Base-by-base conservation (phyloP, 2,888 invertebrate genomes). In the Sialis lutaria region DNA sequence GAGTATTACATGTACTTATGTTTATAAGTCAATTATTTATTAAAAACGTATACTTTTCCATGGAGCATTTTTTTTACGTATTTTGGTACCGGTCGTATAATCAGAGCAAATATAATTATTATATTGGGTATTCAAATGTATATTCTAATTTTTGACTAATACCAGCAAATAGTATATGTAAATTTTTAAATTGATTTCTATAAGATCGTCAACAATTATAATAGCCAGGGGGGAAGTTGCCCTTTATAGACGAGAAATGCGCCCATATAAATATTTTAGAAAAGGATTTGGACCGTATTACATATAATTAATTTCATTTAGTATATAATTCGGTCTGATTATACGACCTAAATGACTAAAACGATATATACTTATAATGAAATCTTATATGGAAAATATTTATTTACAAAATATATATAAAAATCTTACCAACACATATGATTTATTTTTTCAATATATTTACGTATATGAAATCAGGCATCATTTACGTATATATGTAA, bases 21-120 rank as follows among this genome's bases (percentile, higher is more conserved):
- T 13, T 40, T 12, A 37, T 37, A 42, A 32, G n/a, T 42, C 30
- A 42, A 31, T 42, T 42, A 31, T 42, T 42, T 34, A 37, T 37
- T 35, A 58, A 57, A 55, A 57, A 55, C 55, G 54, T 54, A 55
- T 56, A 52, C 57, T 55, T 53, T 53, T 56, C 51, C 37, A 37
- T 37, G 37, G 48, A 47, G 49, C 50, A 50, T 46, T 45, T 46
- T 37, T 22, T 46, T 50, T 50, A 50, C 50, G 50, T 50, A 50
- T 50, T 42, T 50, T 46, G 46, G 48, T 13, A 40, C 13, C 10
- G 40, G 40, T 13, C 13, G 40, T 13, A 40, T 8, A 40, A 40
- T 40, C 13, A 13, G 6, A 40, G 22, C 40, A 40, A 40, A 40
- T 40, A 13, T 40, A 40, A 10, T 10, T 40, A 40, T 40, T 40